These are phyloP conservation scores for Cybosia mesomella DNA, from an alignment of 2,888 invertebrate genomes.

Conservation along the genomic window DNA sequence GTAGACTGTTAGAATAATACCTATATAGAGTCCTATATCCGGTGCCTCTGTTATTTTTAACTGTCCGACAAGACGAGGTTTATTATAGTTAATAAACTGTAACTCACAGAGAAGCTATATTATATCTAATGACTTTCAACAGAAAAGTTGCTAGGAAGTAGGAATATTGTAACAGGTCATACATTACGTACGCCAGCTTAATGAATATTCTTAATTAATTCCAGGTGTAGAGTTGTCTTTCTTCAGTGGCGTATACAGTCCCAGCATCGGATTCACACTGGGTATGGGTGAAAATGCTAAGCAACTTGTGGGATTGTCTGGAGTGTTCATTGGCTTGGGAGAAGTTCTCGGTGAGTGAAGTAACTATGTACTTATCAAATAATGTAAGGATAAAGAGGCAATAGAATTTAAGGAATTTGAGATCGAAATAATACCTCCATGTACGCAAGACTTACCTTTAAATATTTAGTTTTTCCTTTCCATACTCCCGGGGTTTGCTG, in stretches of 20 bases:
- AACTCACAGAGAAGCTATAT: too few species aligned
- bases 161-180: neutral
- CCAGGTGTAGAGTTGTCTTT: slow-evolving; percentile 96
- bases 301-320: slow-evolving; percentile 96
- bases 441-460: too few species aligned
- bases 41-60: too few species aligned
- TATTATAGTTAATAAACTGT: too few species aligned
- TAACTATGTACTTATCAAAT: neutral
- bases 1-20: too few species aligned
- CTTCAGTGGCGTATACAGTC: slow-evolving; percentile 98
- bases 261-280: slow-evolving; percentile 95
- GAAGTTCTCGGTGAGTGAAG: slow-evolving; percentile 93
- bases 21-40: too few species aligned
- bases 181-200: neutral
- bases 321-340: slow-evolving; percentile 97
- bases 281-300: slow-evolving; percentile 92
- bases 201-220: slow-evolving; percentile 34
- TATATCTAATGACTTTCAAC: too few species aligned
- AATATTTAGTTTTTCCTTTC: too few species aligned
- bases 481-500: too few species aligned
- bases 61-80: too few species aligned
- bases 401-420: neutral
- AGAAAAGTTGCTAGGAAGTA: neutral
- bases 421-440: neutral
- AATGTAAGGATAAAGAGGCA: neutral